These are phyloP conservation scores for Nannospalax galili DNA, from an alignment of 2,113 vertebrate species.

Conservation along the genomic window DNA sequence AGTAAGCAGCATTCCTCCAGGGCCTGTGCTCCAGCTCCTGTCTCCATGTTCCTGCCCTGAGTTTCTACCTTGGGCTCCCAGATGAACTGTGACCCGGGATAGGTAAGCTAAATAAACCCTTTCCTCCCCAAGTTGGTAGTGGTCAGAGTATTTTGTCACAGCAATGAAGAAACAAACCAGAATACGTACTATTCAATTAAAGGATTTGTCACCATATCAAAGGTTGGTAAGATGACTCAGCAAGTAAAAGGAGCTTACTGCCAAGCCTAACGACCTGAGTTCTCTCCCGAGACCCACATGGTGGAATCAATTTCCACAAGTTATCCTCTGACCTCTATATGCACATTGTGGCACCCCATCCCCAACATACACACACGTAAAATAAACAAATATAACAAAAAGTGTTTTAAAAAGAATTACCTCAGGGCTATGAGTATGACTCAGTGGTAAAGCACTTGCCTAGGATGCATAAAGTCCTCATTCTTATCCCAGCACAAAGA, in stretches of 20 bases:
- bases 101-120: too few relatives aligned
- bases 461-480: neutral
- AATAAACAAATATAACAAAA: neutral
- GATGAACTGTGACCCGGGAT: too few relatives aligned
- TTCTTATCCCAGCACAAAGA: neutral
- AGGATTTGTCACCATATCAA: neutral
- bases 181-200: too few relatives aligned
- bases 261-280: neutral
- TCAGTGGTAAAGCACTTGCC: neutral
- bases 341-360: neutral
- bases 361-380: neutral
- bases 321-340: neutral
- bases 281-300: neutral
- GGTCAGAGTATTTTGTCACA: too few relatives aligned
- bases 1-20: too few relatives aligned
- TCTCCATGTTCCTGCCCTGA: too few relatives aligned
- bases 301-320: neutral
- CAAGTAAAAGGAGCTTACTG: neutral
- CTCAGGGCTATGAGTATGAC: neutral
- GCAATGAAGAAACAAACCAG: too few relatives aligned
- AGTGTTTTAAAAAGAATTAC: neutral
- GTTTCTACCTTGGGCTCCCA: too few relatives aligned
- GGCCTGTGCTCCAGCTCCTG: too few relatives aligned
- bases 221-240: neutral
- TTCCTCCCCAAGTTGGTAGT: too few relatives aligned